phyloP scores from a whole-genome alignment of 2,113 vertebrate genomes.

The Centropus bengalensis region DNA sequence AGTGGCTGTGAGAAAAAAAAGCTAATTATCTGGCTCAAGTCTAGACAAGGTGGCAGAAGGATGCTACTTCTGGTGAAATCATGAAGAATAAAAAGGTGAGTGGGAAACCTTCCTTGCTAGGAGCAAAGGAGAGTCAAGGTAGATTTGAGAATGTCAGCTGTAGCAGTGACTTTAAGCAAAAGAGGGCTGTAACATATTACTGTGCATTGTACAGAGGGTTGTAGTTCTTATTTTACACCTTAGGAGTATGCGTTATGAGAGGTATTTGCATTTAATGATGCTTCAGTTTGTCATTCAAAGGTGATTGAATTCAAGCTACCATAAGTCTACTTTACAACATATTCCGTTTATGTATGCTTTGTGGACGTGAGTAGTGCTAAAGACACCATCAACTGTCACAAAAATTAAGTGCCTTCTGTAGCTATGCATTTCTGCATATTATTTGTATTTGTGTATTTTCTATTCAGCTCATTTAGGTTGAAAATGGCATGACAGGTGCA shows the following conservation, averaged over 20 bases:
- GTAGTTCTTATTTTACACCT: neutral
- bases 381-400: neutral
- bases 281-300: constrained; percentile 31
- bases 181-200: neutral
- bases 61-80: neutral
- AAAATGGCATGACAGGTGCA: neutral
- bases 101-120: neutral
- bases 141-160: neutral
- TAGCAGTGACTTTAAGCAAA: neutral
- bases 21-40: neutral
- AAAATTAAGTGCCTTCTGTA: constrained; percentile 11
- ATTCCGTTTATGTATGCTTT: neutral
- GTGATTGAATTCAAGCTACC: neutral
- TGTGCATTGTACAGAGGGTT: neutral
- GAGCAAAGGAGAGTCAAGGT: neutral
- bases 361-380: constrained; percentile 5
- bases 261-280: neutral
- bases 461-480: neutral
- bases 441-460: constrained; percentile 30
- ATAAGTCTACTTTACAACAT: constrained; percentile 11
- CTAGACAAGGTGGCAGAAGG: neutral
- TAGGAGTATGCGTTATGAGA: neutral
- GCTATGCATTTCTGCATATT: neutral
- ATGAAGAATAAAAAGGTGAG: neutral
- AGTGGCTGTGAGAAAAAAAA: neutral